Conservation (phyloP, 2,888 invertebrate genomes). For the Celastrina argiolus region DNA sequence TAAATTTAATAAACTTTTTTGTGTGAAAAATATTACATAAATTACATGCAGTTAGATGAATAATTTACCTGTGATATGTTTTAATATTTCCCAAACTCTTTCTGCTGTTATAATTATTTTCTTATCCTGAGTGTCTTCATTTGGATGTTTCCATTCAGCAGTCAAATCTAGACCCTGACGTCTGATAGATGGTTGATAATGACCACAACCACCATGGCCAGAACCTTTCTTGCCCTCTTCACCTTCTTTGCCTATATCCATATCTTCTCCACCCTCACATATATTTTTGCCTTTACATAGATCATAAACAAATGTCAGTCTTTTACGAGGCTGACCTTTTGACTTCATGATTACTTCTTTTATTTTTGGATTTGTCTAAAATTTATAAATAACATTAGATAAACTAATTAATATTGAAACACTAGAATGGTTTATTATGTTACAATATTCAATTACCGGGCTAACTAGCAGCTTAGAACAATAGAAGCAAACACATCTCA, state of each 20-base stretch:
- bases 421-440: not conserved
- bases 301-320: slow-evolving; percentile 97
- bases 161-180: slow-evolving; percentile 93
- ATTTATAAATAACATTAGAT: slow-evolving; percentile 38
- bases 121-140: slow-evolving; percentile 98
- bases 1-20: too few relatives aligned
- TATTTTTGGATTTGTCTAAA: slow-evolving; percentile 92
- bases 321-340: slow-evolving; percentile 96
- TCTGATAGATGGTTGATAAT: slow-evolving; percentile 96
- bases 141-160: slow-evolving; percentile 99
- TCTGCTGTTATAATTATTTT: slow-evolving; percentile 97
- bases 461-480: slow-evolving; percentile 98
- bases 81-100: slow-evolving; percentile 97
- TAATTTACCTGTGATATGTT: slow-evolving; percentile 90
- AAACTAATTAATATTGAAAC: slow-evolving; percentile 14
- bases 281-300: slow-evolving; percentile 98
- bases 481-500: slow-evolving; percentile 99
- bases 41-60: too few relatives aligned
- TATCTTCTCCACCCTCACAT: slow-evolving; percentile 99
- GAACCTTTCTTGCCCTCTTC: slow-evolving; percentile 78
- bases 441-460: slow-evolving; percentile 81
- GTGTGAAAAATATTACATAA: too few relatives aligned
- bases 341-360: slow-evolving; percentile 97
- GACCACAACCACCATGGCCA: slow-evolving; percentile 97
- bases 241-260: slow-evolving; percentile 92